These are phyloP conservation scores for Troglohyphantes excavatus DNA, from an alignment of 2,888 invertebrate species.

Conservation along the genomic window DNA sequence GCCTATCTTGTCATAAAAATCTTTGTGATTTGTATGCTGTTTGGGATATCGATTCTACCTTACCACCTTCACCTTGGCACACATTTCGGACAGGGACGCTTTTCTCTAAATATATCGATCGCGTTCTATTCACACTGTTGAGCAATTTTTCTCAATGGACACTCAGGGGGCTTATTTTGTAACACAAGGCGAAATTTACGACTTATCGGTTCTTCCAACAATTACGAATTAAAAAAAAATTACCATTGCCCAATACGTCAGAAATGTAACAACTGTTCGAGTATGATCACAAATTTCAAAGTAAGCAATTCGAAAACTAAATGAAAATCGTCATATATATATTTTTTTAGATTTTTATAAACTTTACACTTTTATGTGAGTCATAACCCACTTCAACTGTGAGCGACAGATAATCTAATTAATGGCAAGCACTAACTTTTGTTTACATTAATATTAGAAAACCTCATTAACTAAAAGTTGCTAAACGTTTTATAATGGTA, in stretches of 20 bases:
- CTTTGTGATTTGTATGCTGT: conserved; percentile 15
- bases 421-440: no score
- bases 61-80: conserved; percentile 26
- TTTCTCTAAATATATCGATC: conserved; percentile 4
- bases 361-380: no score
- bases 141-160: not conserved
- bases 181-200: not conserved
- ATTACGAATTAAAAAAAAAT: no score
- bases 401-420: no score
- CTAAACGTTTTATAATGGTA: no score
- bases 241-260: no score
- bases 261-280: not conserved
- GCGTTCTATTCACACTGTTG: not conserved
- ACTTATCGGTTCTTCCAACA: no score
- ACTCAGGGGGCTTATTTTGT: not conserved
- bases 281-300: not conserved
- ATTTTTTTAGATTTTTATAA: no score
- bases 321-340: no score
- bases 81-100: conserved; percentile 3
- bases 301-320: not conserved
- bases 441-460: no score
- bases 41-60: conserved; percentile 31
- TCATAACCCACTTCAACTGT: no score
- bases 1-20: not conserved
- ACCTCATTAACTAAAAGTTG: no score